phyloP scores from a whole-genome alignment of 2,888 invertebrate species.

The Melipona bicolor region DNA sequence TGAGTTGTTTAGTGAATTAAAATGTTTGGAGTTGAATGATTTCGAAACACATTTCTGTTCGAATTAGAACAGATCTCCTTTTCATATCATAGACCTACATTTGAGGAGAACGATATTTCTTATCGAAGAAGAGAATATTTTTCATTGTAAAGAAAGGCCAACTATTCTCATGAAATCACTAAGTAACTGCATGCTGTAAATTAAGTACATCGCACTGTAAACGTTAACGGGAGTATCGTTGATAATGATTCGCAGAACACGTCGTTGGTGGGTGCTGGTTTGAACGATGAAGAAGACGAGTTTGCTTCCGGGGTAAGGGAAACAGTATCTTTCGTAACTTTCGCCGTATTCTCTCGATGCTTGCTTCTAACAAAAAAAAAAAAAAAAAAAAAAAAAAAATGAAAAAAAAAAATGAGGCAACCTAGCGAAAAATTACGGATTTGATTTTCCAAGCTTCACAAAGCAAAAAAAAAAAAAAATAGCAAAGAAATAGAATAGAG shows the following conservation, averaged over 20 bases:
- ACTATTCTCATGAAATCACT: constrained; percentile 5
- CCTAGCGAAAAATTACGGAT: constrained; percentile 3
- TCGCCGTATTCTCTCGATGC: constrained; percentile 35
- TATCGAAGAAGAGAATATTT: neutral
- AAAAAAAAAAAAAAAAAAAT: too few relatives aligned
- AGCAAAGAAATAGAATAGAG: too few relatives aligned
- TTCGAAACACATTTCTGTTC: neutral
- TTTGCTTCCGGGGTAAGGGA: constrained; percentile 79
- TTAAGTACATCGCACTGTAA: constrained; percentile 49
- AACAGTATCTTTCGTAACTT: constrained; percentile 43
- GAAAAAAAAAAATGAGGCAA: constrained; percentile 10
- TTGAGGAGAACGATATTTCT: neutral
- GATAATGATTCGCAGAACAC: constrained; percentile 76
- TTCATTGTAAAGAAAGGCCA: neutral
- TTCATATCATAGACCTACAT: neutral
- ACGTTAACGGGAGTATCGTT: constrained; percentile 63
- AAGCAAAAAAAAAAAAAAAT: neutral
- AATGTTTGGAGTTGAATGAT: neutral
- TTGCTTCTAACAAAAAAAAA: constrained; percentile 35
- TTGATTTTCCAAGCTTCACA: neutral
- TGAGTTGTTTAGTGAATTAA: too few relatives aligned
- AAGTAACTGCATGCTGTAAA: constrained; percentile 48
- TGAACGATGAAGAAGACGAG: constrained; percentile 78
- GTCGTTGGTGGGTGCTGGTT: constrained; percentile 71
- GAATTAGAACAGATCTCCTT: neutral